Evolutionary conservation across 2,797 vertebrate genomes (phyloP).

Genomic region (Philypnodon macrostomus): DNA sequence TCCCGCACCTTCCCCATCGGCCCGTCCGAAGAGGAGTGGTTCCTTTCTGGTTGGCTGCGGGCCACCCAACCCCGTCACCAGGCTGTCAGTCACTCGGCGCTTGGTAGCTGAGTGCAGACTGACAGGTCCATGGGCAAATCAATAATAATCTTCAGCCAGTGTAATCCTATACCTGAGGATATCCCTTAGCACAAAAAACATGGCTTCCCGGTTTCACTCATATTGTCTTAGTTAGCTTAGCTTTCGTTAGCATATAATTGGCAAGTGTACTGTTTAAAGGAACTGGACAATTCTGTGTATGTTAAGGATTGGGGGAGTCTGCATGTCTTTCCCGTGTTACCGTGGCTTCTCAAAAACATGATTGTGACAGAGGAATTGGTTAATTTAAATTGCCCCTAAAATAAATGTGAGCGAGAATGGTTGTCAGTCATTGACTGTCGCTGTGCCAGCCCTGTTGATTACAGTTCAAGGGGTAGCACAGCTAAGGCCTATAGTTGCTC

Average conservation of each 20-base stretch:
- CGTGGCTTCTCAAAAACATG: too few relatives aligned
- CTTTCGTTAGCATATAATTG: constrained; percentile 41
- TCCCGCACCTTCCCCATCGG: constrained; percentile 75
- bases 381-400: too few relatives aligned
- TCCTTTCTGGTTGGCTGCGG: constrained; percentile 85
- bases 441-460: too few relatives aligned
- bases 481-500: too few relatives aligned
- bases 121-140: constrained; percentile 91
- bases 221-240: constrained; percentile 58
- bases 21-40: constrained; percentile 89
- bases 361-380: too few relatives aligned
- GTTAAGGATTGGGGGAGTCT: too few relatives aligned
- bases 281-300: too few relatives aligned
- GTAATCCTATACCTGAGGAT: constrained; percentile 81
- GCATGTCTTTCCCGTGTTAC: too few relatives aligned
- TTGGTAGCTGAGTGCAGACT: constrained; percentile 81
- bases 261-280: too few relatives aligned
- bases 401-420: too few relatives aligned
- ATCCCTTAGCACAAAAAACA: constrained; percentile 72
- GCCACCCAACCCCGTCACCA: constrained; percentile 87
- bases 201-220: constrained; percentile 63
- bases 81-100: constrained; percentile 85
- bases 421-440: too few relatives aligned
- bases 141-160: constrained; percentile 96
- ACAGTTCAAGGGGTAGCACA: too few relatives aligned